phyloP scores from a whole-genome alignment of 1,140 invertebrate genomes.

The Daktulosphaira vitifoliae region DNA sequence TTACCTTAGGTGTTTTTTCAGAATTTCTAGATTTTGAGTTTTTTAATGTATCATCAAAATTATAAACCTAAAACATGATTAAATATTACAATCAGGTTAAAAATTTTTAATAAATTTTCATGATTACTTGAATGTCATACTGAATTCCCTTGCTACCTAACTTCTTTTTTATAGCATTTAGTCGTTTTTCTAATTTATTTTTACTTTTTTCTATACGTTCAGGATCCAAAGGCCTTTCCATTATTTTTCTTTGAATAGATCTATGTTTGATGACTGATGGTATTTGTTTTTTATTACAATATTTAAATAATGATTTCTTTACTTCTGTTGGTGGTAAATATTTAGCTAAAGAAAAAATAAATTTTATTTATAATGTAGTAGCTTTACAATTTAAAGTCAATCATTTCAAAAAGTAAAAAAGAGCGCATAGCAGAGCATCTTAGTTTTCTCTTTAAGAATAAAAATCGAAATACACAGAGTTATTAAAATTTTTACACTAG shows the following conservation, averaged over 20 bases:
- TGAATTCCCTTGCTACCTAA: conserved; percentile 34
- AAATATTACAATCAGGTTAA: too few relatives aligned
- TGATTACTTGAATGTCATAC: conserved; percentile 36
- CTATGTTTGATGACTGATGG: conserved; percentile 5
- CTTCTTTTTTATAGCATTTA: conserved; percentile 20
- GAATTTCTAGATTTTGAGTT: too few relatives aligned
- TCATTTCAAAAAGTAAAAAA: background rate
- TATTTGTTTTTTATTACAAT: conserved; percentile 1
- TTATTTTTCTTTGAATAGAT: conserved; percentile 10
- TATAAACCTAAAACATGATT: too few relatives aligned
- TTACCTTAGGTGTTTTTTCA: too few relatives aligned
- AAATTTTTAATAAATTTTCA: too few relatives aligned
- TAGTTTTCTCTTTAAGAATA: too few relatives aligned
- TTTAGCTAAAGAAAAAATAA: conserved; percentile 43
- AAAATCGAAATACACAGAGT: too few relatives aligned
- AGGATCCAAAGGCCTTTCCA: conserved; percentile 13
- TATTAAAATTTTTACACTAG: background rate
- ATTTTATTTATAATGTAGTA: conserved; percentile 30
- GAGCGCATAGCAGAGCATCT: too few relatives aligned
- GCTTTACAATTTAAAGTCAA: background rate
- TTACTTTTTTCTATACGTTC: background rate
- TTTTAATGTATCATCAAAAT: too few relatives aligned
- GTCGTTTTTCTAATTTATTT: background rate
- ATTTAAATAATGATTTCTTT: conserved; percentile 39
- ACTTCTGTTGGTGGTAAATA: conserved; percentile 52